phyloP scores from a whole-genome alignment of 2,113 vertebrate genomes.

The Microcebus griseorufus region DNA sequence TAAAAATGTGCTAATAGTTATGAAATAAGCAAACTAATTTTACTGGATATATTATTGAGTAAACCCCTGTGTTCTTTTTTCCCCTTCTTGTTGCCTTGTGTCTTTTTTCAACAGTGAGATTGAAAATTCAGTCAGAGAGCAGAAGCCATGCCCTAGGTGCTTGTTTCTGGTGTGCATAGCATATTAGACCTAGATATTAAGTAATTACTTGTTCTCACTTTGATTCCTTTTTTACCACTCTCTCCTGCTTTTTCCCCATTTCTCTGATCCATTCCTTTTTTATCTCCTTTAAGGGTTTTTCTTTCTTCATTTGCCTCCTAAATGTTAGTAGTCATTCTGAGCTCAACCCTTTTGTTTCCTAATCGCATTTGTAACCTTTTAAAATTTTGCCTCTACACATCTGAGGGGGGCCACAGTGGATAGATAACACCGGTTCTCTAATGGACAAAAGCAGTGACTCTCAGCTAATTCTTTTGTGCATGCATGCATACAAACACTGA shows the following conservation, averaged over 20 bases:
- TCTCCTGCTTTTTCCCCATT: neutral
- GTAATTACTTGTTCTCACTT: neutral
- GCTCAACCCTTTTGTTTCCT: neutral
- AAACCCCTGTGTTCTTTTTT: neutral
- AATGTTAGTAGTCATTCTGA: neutral
- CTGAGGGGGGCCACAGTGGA: neutral
- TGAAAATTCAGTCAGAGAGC: neutral
- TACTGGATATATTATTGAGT: neutral
- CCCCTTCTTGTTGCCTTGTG: neutral
- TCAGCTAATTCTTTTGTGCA: neutral
- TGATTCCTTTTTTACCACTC: neutral
- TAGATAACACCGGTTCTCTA: neutral
- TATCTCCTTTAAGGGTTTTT: neutral
- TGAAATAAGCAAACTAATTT: neutral
- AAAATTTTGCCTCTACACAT: neutral
- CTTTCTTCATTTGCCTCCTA: neutral
- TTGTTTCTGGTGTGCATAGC: neutral
- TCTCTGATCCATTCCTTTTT: neutral
- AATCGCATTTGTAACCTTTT: neutral
- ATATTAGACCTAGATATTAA: neutral
- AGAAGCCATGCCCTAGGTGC: neutral
- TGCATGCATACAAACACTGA: neutral
- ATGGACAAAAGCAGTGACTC: neutral
- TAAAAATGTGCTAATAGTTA: conserved; percentile 22
- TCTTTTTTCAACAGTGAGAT: neutral